A percentile compares a stretch with the other conserved stretches of the same genome.
phyloP scores from a whole-genome alignment of 2,888 invertebrate species.

The Tiphia femorata region DNA sequence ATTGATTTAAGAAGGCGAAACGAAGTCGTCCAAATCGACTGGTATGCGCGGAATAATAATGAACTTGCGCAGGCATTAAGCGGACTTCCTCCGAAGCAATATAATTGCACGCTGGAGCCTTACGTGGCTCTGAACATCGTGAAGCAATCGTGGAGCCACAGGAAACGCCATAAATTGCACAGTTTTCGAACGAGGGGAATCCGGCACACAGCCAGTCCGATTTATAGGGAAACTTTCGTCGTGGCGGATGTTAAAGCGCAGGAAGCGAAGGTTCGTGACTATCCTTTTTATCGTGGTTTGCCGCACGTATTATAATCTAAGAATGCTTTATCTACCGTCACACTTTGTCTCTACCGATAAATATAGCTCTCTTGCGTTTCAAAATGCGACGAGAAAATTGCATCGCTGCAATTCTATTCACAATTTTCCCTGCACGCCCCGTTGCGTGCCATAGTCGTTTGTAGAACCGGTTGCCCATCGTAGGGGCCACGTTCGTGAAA shows the following conservation, averaged over 20 bases:
- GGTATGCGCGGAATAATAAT: too few relatives aligned
- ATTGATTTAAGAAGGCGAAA: too few relatives aligned
- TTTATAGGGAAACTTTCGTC: conserved; percentile 68
- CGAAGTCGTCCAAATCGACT: too few relatives aligned
- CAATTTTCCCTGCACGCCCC: too few relatives aligned
- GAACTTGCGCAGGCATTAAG: conserved; percentile 66
- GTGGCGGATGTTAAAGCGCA: conserved; percentile 62
- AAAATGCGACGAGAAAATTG: too few relatives aligned
- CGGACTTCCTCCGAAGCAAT: conserved; percentile 69
- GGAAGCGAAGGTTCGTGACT: conserved; percentile 67
- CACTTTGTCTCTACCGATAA: too few relatives aligned
- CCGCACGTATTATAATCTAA: conserved; percentile 12
- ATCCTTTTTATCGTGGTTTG: conserved; percentile 11
- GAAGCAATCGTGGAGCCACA: conserved; percentile 62
- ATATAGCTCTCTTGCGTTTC: too few relatives aligned
- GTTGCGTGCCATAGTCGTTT: neutral
- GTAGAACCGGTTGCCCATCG: neutral
- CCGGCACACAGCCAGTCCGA: conserved; percentile 66
- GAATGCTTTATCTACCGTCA: conserved; percentile 14
- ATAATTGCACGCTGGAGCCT: conserved; percentile 67
- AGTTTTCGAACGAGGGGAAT: conserved; percentile 66
- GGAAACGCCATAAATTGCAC: conserved; percentile 63
- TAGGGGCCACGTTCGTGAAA: neutral
- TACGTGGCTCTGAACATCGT: conserved; percentile 62
- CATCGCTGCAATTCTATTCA: too few relatives aligned